These are phyloP conservation scores for Osmerus eperlanus DNA, from an alignment of 2,113 vertebrate species.

Conservation along the genomic window DNA sequence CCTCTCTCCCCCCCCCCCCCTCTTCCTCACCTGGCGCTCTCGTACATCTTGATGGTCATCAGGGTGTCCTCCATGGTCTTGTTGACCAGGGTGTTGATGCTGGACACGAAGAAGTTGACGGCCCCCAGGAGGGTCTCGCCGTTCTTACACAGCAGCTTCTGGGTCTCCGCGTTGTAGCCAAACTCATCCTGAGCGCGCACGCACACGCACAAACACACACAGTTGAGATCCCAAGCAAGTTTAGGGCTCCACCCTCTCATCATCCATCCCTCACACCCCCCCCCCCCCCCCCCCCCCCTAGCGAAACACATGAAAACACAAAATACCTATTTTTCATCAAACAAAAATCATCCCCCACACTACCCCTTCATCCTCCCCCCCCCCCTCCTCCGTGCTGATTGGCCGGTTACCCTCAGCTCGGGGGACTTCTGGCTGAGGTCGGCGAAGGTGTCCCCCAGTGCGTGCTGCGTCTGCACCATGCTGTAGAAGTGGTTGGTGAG, in stretches of 20 bases:
- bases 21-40: slow-evolving; percentile 83
- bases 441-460: slow-evolving; percentile 91
- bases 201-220: background rate
- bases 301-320: background rate
- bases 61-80: slow-evolving; percentile 98
- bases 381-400: background rate
- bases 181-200: slow-evolving; percentile 82
- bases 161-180: slow-evolving; percentile 94
- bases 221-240: too few species aligned
- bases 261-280: too few species aligned
- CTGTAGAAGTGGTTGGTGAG: slow-evolving; percentile 95
- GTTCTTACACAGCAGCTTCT: slow-evolving; percentile 94
- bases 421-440: slow-evolving; percentile 99
- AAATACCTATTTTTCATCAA: background rate
- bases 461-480: slow-evolving; percentile 96
- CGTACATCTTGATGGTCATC: slow-evolving; percentile 94
- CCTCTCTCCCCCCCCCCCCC: too few species aligned
- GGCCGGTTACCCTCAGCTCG: slow-evolving; percentile 81
- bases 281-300: too few species aligned
- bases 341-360: too few species aligned
- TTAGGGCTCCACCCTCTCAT: too few species aligned
- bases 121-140: slow-evolving; percentile 94
- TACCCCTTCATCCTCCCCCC: too few species aligned
- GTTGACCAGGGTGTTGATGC: slow-evolving; percentile 95
- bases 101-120: slow-evolving; percentile 96